phyloP scores from a whole-genome alignment of 2,797 vertebrate species.

The Chelon auratus region DNA sequence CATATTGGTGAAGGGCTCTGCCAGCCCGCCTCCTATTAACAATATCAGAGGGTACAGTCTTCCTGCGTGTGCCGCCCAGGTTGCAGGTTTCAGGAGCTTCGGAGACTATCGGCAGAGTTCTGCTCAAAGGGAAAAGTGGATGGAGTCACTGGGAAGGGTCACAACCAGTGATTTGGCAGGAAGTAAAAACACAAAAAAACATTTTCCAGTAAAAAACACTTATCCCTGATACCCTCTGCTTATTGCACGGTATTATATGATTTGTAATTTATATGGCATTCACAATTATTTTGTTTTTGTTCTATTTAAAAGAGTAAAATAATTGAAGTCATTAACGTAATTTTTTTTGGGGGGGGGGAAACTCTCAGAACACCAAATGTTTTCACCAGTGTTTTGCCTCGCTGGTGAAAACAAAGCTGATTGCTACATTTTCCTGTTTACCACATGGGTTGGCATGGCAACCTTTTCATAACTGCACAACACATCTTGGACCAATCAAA shows the following conservation, averaged over 20 bases:
- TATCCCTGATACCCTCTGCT: too few relatives aligned
- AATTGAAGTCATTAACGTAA: too few relatives aligned
- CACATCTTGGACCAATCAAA: slow-evolving; percentile 61
- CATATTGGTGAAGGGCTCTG: slow-evolving; percentile 66
- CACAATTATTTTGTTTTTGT: too few relatives aligned
- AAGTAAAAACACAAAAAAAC: not conserved
- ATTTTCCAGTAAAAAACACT: too few relatives aligned
- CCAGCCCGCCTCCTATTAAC: slow-evolving; percentile 49
- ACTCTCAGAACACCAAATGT: not conserved
- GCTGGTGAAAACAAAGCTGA: slow-evolving; percentile 26
- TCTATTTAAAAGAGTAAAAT: not conserved
- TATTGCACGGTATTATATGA: too few relatives aligned
- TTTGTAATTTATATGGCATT: too few relatives aligned
- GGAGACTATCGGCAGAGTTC: not conserved
- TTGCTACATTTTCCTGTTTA: slow-evolving; percentile 46
- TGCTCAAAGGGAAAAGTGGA: slow-evolving; percentile 7
- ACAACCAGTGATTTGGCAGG: not conserved
- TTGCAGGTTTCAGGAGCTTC: slow-evolving; percentile 25
- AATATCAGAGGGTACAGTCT: slow-evolving; percentile 42
- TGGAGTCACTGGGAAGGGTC: not conserved
- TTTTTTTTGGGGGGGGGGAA: not conserved
- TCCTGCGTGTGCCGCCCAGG: slow-evolving; percentile 5
- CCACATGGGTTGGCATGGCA: slow-evolving; percentile 27
- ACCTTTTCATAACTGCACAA: slow-evolving; percentile 40
- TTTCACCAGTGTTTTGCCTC: slow-evolving; percentile 25